These are phyloP conservation scores for Anguilla anguilla DNA, from an alignment of 2,797 vertebrate species.

Conservation along the genomic window DNA sequence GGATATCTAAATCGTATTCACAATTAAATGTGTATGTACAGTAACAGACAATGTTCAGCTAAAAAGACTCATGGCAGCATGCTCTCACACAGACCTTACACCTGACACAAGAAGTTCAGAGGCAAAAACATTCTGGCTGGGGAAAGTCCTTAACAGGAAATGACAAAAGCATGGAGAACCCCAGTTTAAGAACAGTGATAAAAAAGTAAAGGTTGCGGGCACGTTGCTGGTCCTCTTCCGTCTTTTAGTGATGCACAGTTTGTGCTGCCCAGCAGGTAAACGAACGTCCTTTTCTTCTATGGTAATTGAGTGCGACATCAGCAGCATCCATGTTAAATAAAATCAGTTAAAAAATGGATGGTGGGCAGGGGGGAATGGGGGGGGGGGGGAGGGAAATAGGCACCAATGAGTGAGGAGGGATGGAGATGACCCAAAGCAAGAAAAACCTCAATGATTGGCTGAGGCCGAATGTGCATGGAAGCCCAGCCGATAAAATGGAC, in stretches of 20 bases:
- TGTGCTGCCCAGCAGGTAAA: background rate
- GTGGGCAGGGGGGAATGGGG: too few species aligned
- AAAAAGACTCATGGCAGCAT: conserved; percentile 50
- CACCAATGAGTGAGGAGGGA: conserved; percentile 7
- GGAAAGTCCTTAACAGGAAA: conserved; percentile 22
- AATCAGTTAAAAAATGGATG: background rate
- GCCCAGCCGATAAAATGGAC: background rate
- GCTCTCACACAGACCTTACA: conserved; percentile 55
- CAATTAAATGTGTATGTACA: conserved; percentile 36
- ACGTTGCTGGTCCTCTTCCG: background rate
- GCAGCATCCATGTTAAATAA: background rate
- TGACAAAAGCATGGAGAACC: conserved; percentile 19
- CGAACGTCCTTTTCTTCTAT: background rate
- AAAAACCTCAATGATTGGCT: background rate
- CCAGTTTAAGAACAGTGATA: background rate
- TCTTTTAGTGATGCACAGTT: background rate
- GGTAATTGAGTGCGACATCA: background rate
- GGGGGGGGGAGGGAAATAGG: background rate
- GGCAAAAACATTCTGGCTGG: conserved; percentile 39
- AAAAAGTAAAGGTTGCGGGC: background rate
- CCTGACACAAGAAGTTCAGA: conserved; percentile 55
- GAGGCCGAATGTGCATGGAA: background rate
- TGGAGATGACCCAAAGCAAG: background rate
- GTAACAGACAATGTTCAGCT: conserved; percentile 41
- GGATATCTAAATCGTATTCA: background rate